Conservation (phyloP, 2,113 vertebrate species). For the Orcinus orca region DNA sequence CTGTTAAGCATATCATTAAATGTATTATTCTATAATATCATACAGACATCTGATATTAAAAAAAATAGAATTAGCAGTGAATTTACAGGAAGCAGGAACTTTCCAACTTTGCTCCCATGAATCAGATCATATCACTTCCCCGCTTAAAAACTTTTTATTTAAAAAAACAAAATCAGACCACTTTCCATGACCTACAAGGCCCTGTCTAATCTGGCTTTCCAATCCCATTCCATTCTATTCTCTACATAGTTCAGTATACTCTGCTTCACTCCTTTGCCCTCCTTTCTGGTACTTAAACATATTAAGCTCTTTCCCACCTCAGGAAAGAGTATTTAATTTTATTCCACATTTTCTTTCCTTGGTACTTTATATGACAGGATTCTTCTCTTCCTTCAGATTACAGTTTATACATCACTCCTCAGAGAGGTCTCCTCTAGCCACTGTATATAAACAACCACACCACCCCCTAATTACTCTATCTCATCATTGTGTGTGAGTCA, state of each 20-base stretch:
- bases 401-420: not conserved
- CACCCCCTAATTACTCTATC: not conserved
- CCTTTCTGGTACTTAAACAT: not conserved
- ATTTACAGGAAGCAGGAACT: not conserved
- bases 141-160: not conserved
- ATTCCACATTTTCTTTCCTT: conserved; percentile 1
- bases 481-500: not conserved
- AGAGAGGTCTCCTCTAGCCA: not conserved
- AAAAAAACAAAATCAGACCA: not conserved
- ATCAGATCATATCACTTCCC: not conserved
- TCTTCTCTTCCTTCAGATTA: not conserved
- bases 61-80: not conserved
- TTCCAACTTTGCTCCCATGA: not conserved
- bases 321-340: not conserved
- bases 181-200: not conserved
- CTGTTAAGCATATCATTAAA: not conserved
- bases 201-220: not conserved
- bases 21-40: not conserved
- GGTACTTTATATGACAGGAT: not conserved
- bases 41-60: not conserved
- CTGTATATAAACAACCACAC: not conserved
- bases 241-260: not conserved
- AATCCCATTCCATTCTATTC: not conserved
- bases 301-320: not conserved
- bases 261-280: not conserved